Conservation (phyloP, 2,888 invertebrate genomes). For the Macrosoma leucophasiata region DNA sequence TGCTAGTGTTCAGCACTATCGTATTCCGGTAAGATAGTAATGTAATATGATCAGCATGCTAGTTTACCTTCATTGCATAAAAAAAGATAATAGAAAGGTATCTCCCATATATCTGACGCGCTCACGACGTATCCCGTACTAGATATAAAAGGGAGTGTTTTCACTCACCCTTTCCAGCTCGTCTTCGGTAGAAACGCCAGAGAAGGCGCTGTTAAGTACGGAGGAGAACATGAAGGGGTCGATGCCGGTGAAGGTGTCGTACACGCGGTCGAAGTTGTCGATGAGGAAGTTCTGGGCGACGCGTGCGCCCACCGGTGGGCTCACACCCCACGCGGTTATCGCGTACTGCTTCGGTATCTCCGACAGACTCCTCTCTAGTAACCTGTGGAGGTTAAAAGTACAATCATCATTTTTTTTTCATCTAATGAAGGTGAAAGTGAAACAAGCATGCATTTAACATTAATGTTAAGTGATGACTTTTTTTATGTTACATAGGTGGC, state of each 20-base stretch:
- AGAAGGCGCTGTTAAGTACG: constrained; percentile 54
- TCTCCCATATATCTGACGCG: no score
- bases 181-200: constrained; percentile 42
- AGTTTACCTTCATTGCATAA: no score
- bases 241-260: constrained; percentile 44
- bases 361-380: constrained; percentile 53
- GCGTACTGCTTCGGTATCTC: constrained; percentile 63
- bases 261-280: constrained; percentile 80
- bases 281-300: constrained; percentile 85
- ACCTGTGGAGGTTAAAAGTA: constrained; percentile 31
- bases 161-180: constrained; percentile 49
- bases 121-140: no score
- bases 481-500: no score
- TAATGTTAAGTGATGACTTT: no score
- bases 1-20: no score
- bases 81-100: no score
- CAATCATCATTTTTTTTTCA: no score
- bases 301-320: constrained; percentile 66
- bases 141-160: neutral
- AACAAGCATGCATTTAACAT: no score
- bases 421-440: no score
- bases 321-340: constrained; percentile 51
- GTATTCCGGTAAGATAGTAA: no score
- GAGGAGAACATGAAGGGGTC: constrained; percentile 59
- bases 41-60: no score